Percentiles rank a stretch among this genome's conserved stretches.
Conservation (phyloP, 2,888 invertebrate species). For the Parthenolecanium corni region DNA sequence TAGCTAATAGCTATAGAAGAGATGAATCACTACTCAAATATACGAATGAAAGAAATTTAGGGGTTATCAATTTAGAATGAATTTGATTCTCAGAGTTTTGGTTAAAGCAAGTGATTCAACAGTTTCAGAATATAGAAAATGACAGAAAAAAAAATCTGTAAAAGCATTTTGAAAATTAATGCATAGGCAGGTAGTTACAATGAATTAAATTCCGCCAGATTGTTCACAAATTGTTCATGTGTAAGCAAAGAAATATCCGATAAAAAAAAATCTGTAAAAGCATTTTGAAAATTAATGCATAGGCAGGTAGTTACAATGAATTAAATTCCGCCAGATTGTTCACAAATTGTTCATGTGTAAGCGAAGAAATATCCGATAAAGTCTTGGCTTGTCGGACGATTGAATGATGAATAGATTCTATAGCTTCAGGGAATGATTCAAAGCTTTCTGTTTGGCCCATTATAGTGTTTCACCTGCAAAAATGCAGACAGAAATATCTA, state of each 20-base stretch:
- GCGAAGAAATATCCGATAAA: conserved; percentile 40
- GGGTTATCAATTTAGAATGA: neutral
- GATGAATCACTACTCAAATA: neutral
- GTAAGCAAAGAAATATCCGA: conserved; percentile 41
- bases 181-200: conserved; percentile 45
- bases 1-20: no score
- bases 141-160: no score
- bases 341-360: conserved; percentile 49
- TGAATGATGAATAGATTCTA: conserved; percentile 22
- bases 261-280: no score
- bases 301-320: conserved; percentile 46
- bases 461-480: neutral
- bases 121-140: no score
- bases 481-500: no score
- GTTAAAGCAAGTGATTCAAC: no score
- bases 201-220: conserved; percentile 49
- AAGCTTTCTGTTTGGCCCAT: conserved; percentile 30
- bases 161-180: neutral
- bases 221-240: conserved; percentile 49
- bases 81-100: no score
- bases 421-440: conserved; percentile 31
- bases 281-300: neutral
- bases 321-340: conserved; percentile 49
- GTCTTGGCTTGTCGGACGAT: conserved; percentile 38
- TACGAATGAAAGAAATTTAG: neutral